Evolutionary conservation across 2,888 invertebrate species (phyloP).

Genomic region (Hirtodrosophila histrioides): DNA sequence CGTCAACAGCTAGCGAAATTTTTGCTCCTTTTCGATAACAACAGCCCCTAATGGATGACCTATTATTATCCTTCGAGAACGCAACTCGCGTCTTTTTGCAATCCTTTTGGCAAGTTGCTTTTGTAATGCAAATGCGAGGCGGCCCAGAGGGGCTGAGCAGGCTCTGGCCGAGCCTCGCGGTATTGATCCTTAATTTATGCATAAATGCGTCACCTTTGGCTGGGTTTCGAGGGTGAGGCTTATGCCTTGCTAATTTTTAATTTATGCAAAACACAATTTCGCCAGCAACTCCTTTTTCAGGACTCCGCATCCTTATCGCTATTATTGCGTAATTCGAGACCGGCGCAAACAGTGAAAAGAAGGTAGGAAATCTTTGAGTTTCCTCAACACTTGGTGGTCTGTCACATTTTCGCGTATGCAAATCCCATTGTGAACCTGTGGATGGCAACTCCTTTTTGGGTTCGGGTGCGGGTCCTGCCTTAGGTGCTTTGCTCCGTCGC

Average conservation of each 20-base stretch:
- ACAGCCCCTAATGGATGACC: constrained; percentile 73
- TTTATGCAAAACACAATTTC: constrained; percentile 71
- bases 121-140: constrained; percentile 72
- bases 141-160: constrained; percentile 39
- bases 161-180: constrained; percentile 49
- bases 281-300: constrained; percentile 27
- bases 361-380: constrained; percentile 48
- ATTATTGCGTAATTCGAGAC: constrained; percentile 73
- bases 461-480: constrained; percentile 42
- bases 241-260: constrained; percentile 71
- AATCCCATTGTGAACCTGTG: constrained; percentile 75
- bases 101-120: constrained; percentile 54
- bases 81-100: constrained; percentile 65
- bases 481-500: constrained; percentile 58
- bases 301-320: constrained; percentile 39
- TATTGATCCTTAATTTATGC: constrained; percentile 85
- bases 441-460: constrained; percentile 21
- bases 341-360: constrained; percentile 46
- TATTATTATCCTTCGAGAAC: constrained; percentile 59
- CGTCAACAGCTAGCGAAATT: constrained; percentile 67
- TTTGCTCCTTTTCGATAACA: constrained; percentile 34
- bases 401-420: constrained; percentile 71
- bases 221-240: constrained; percentile 39
- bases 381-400: constrained; percentile 53
- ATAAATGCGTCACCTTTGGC: constrained; percentile 81